Conservation (phyloP, 1,140 invertebrate genomes). For the Amyelois transitella region DNA sequence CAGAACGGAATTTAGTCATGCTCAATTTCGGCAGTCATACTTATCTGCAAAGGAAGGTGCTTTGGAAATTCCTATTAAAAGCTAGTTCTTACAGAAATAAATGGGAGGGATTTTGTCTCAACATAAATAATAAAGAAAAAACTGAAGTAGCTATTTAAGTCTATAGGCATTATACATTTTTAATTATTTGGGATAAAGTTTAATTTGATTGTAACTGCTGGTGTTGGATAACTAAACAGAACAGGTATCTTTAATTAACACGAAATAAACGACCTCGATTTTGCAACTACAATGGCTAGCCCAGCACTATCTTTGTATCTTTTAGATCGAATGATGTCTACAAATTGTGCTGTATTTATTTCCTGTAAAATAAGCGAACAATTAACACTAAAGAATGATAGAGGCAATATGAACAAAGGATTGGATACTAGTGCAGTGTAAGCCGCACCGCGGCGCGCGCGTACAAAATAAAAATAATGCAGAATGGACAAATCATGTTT, state of each 20-base stretch:
- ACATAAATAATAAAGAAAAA: no score
- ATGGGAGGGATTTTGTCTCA: no score
- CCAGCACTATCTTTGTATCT: conserved; percentile 43
- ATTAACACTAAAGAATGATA: conserved; percentile 25
- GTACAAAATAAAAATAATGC: conserved; percentile 1
- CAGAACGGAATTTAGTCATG: no score
- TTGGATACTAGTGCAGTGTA: not conserved
- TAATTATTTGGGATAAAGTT: no score
- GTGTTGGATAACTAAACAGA: not conserved
- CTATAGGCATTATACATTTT: no score
- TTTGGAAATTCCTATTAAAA: no score
- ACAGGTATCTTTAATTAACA: conserved; percentile 38
- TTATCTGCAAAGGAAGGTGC: no score
- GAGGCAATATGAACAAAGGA: not conserved
- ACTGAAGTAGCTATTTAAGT: no score
- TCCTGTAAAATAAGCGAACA: conserved; percentile 40
- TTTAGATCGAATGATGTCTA: conserved; percentile 38
- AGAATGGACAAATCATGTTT: not conserved
- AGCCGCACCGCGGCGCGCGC: no score
- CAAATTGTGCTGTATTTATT: conserved; percentile 55
- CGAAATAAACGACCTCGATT: conserved; percentile 40
- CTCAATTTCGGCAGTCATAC: no score
- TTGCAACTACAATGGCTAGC: conserved; percentile 41
- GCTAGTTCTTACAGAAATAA: no score
- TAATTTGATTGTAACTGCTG: conserved; percentile 9